Base-by-base conservation (phyloP, 2,888 invertebrate species). In the Gastrophysa polygoni region DNA sequence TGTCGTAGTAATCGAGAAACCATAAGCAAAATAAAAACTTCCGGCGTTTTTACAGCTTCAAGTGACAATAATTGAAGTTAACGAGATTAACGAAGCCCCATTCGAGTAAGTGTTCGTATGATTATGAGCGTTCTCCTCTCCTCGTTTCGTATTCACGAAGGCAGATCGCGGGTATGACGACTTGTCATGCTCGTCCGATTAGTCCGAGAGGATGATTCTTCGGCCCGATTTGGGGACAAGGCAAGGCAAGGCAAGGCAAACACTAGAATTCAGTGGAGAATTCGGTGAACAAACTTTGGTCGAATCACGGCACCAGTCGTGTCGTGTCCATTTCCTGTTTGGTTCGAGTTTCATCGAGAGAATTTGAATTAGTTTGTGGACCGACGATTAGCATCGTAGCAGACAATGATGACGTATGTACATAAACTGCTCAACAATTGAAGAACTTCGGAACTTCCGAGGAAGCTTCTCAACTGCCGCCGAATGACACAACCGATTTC, bases 11-110 rank as follows among this genome's bases (percentile, higher is more conserved):
- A 32, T 32, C 11, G 11, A 32, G 32, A 32, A 38, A 38, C 38
- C 14, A 38, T 38, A 38, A 8, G 4, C 32, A 32, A 10, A 32
- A 32, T 7, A 32, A 32, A 32, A 3, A 10, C 10, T 2, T 32
- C 11, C 32, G 2, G 32, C 8, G 32, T 11, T 32, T 32, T 10
- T 32, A 59, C n/a, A 17, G 59, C 49, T 49, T 55, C 55, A 55
- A 60, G 48, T 55, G 18, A 54, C 48, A 34, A 60, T 60, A 60
- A 60, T 60, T 60, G 59, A 60, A 55, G 59, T 60, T 60, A 60
- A 60, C 55, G 18, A 55, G 60, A 60, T 60, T 55, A 60, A 32
- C 55, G 54, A 54, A 54, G 54, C 43, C 54, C 43, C 11, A 21
- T 16, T 54, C n/a, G n/a, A n/a, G n/a, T 17, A 54, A 54, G 54